Conservation (phyloP, 2,888 invertebrate genomes). For the Parelbella ahira region DNA sequence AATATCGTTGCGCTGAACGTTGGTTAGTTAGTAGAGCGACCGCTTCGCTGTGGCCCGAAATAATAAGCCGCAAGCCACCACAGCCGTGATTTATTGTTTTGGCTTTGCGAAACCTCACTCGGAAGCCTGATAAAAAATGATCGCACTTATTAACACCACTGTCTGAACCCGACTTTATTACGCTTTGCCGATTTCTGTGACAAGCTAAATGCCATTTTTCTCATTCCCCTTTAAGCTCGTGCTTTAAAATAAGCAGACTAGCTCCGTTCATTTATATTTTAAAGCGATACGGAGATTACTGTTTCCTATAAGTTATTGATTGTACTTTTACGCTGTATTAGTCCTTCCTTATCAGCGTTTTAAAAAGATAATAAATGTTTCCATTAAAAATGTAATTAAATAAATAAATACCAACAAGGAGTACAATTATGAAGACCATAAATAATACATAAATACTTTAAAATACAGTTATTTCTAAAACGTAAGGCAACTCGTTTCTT, state of each 20-base stretch:
- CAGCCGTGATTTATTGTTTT: slow-evolving; percentile 71
- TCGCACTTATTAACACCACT: slow-evolving; percentile 72
- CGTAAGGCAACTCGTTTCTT: too few species aligned
- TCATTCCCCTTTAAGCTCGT: slow-evolving; percentile 12
- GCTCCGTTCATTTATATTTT: too few species aligned
- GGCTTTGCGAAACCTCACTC: slow-evolving; percentile 73
- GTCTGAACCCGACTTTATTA: slow-evolving; percentile 62
- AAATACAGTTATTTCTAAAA: too few species aligned
- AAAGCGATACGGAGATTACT: too few species aligned
- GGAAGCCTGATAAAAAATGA: slow-evolving; percentile 74
- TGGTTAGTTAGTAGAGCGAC: slow-evolving; percentile 65
- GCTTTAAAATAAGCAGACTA: not conserved
- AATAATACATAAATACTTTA: too few species aligned
- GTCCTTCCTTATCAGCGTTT: too few species aligned
- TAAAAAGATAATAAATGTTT: too few species aligned
- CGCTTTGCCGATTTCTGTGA: slow-evolving; percentile 47
- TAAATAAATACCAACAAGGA: too few species aligned
- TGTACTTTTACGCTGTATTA: too few species aligned
- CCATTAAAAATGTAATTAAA: too few species aligned
- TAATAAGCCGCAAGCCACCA: slow-evolving; percentile 68
- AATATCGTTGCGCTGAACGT: slow-evolving; percentile 52
- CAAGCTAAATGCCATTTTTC: slow-evolving; percentile 29
- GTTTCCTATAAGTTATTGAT: too few species aligned
- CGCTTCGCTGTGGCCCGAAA: slow-evolving; percentile 60
- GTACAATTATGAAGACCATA: too few species aligned